These are phyloP conservation scores for Synergus itoensis DNA, from an alignment of 2,888 invertebrate species.

Conservation along the genomic window DNA sequence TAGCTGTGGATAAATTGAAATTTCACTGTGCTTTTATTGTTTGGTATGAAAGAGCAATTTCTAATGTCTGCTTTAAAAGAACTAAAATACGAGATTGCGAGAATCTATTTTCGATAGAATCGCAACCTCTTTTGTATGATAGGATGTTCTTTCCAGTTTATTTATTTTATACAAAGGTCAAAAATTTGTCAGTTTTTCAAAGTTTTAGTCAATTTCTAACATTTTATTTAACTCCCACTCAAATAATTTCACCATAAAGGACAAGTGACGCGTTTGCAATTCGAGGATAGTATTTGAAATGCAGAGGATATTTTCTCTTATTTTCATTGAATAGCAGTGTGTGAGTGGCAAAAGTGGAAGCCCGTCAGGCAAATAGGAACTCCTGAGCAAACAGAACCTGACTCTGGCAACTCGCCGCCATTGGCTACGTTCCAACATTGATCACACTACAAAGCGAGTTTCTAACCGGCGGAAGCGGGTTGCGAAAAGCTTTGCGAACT, in stretches of 20 bases:
- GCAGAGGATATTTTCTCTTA: neutral
- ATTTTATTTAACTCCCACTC: neutral
- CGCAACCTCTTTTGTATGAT: too few relatives aligned
- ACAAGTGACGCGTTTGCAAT: neutral
- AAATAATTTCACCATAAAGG: neutral
- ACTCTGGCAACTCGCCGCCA: slow-evolving; percentile 48
- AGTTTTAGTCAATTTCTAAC: too few relatives aligned
- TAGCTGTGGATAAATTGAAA: too few relatives aligned
- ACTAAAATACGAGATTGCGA: too few relatives aligned
- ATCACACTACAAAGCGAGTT: slow-evolving; percentile 60
- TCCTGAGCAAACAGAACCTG: slow-evolving; percentile 55
- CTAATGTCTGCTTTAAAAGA: too few relatives aligned
- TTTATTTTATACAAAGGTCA: neutral
- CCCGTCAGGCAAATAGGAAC: slow-evolving; percentile 50
- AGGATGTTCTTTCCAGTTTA: too few relatives aligned
- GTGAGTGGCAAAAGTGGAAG: neutral
- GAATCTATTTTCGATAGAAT: too few relatives aligned
- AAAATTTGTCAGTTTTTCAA: too few relatives aligned
- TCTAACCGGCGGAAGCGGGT: slow-evolving; percentile 48
- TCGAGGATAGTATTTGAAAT: slow-evolving; percentile 13
- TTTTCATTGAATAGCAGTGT: neutral
- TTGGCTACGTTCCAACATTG: slow-evolving; percentile 67
- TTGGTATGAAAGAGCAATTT: too few relatives aligned
- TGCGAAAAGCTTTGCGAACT: slow-evolving; percentile 53
- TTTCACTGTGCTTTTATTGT: too few relatives aligned